Evolutionary conservation across 2,113 vertebrate genomes (phyloP).

Genomic region (Lipotes vexillifer): DNA sequence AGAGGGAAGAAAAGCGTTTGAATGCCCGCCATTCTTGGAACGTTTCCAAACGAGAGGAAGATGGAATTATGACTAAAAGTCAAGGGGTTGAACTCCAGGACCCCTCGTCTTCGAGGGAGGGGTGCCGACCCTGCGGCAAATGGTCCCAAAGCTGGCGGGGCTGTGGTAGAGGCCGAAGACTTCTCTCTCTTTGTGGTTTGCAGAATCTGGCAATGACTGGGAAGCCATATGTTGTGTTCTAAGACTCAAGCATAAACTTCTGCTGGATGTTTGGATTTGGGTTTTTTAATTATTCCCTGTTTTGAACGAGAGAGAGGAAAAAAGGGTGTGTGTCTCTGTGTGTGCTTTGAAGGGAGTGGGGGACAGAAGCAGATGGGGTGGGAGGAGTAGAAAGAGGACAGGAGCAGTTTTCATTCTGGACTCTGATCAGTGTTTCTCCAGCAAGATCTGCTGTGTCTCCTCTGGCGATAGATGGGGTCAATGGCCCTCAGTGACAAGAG

Average conservation of each 20-base stretch:
- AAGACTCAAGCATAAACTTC: slow-evolving; percentile 32
- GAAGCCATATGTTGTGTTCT: slow-evolving; percentile 34
- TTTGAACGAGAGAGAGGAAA: neutral
- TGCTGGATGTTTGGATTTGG: slow-evolving; percentile 58
- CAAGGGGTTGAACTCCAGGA: neutral
- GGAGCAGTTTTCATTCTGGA: neutral
- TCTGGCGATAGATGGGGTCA: neutral
- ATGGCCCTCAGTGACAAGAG: neutral
- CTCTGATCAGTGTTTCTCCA: neutral
- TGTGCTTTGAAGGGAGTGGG: neutral
- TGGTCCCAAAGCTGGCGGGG: neutral
- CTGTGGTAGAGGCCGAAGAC: neutral
- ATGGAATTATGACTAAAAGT: neutral
- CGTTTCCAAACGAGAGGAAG: neutral
- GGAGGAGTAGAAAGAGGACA: neutral
- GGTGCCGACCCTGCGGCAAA: neutral
- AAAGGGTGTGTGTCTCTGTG: neutral
- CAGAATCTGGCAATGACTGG: neutral
- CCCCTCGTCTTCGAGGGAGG: neutral
- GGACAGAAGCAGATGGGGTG: neutral
- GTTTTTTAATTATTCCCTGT: slow-evolving; percentile 43
- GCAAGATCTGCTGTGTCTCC: neutral
- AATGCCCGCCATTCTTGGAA: neutral
- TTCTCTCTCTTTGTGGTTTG: neutral
- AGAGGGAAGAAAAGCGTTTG: neutral